phyloP scores from a whole-genome alignment of 1,140 invertebrate genomes.

The Drosophila kurseongensis region DNA sequence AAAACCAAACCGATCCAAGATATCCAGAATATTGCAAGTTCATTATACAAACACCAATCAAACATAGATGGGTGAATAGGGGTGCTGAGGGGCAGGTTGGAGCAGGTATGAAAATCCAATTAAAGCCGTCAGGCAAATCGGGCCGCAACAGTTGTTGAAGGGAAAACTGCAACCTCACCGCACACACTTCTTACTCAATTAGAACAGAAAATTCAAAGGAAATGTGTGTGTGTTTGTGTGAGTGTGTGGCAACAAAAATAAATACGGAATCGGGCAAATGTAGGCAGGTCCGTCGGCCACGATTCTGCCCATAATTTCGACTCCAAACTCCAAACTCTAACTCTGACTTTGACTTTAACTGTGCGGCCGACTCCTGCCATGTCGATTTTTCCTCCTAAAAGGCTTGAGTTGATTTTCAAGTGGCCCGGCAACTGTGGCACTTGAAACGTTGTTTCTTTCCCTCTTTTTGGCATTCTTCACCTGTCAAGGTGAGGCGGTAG shows the following conservation, averaged over 20 bases:
- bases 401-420: slow-evolving; percentile 76
- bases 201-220: slow-evolving; percentile 82
- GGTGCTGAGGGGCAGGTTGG: slow-evolving; percentile 5
- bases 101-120: slow-evolving; percentile 82
- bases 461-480: slow-evolving; percentile 78
- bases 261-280: slow-evolving; percentile 58
- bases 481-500: slow-evolving; percentile 68
- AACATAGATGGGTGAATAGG: slow-evolving; percentile 47
- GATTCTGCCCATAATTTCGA: slow-evolving; percentile 34
- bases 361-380: slow-evolving; percentile 57
- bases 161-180: slow-evolving; percentile 77
- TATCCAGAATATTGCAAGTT: slow-evolving; percentile 77
- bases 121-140: slow-evolving; percentile 68
- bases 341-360: slow-evolving; percentile 15
- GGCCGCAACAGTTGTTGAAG: slow-evolving; percentile 68
- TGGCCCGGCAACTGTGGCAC: slow-evolving; percentile 68
- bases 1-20: slow-evolving; percentile 25
- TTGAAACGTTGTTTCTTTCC: slow-evolving; percentile 50
- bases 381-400: slow-evolving; percentile 79
- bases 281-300: slow-evolving; percentile 45
- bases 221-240: slow-evolving; percentile 56
- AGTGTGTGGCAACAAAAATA: slow-evolving; percentile 65
- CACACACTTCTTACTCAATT: slow-evolving; percentile 81
- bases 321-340: slow-evolving; percentile 9
- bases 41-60: slow-evolving; percentile 82